These are phyloP conservation scores for Axinella damicornis DNA, from an alignment of 37 sponge, comb jelly and placozoan species.

Conservation along the genomic window DNA sequence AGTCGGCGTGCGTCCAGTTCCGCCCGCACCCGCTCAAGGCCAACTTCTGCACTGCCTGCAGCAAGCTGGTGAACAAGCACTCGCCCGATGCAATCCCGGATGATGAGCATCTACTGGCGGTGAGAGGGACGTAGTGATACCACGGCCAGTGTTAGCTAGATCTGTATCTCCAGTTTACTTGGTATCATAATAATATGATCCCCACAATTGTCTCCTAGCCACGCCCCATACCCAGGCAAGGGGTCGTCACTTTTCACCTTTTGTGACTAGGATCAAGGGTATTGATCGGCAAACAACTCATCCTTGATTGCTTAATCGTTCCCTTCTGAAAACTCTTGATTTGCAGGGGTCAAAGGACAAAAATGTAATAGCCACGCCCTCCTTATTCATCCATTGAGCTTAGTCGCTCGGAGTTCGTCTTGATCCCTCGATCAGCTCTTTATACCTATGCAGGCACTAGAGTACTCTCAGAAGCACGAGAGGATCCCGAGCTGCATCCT, in stretches of 20 bases:
- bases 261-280: no score
- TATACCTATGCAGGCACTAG: constrained; percentile 82
- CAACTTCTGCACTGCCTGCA: constrained; percentile 78
- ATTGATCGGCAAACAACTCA: no score
- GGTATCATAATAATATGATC: background rate
- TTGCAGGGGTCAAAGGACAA: no score
- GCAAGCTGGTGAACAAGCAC: constrained; percentile 79
- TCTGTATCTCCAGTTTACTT: background rate
- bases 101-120: constrained; percentile 58
- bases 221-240: no score
- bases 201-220: background rate
- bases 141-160: background rate
- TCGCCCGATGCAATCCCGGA: constrained; percentile 48
- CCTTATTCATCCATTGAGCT: no score
- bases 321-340: no score
- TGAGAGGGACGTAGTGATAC: no score
- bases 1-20: constrained; percentile 64
- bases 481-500: constrained; percentile 76
- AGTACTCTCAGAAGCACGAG: constrained; percentile 74
- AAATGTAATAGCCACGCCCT: no score
- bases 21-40: constrained; percentile 68
- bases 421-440: no score
- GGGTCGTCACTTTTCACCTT: no score
- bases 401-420: no score
- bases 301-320: no score